A percentile compares a stretch with the other conserved stretches of the same genome.
These are phyloP conservation scores for Spodoptera littoralis DNA, from an alignment of 2,888 invertebrate genomes.

Conservation along the genomic window DNA sequence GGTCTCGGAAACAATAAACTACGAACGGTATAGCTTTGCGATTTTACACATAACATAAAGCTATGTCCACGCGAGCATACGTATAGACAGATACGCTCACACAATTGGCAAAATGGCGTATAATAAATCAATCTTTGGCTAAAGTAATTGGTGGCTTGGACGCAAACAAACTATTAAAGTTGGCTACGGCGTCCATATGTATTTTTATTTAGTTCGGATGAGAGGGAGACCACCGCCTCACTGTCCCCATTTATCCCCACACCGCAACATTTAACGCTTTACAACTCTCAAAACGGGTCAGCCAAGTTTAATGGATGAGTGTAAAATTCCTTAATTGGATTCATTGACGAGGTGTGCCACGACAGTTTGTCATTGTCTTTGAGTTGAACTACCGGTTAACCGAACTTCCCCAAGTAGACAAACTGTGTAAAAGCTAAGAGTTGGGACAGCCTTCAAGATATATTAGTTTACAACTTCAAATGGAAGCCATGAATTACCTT, in stretches of 20 bases:
- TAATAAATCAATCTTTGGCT: constrained; percentile 17
- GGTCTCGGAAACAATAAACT: constrained; percentile 76
- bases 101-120: constrained; percentile 20
- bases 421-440: constrained; percentile 49
- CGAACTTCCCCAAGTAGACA: constrained; percentile 49
- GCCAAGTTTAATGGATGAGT: constrained; percentile 75
- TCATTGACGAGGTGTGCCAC: constrained; percentile 72
- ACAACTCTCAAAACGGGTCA: constrained; percentile 68
- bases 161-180: constrained; percentile 13
- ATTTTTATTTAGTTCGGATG: constrained; percentile 29
- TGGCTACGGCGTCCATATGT: constrained; percentile 13
- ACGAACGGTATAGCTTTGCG: constrained; percentile 64
- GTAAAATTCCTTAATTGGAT: constrained; percentile 78
- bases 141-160: constrained; percentile 16
- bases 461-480: constrained; percentile 54
- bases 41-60: constrained; percentile 57
- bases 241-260: constrained; percentile 41
- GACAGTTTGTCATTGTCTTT: constrained; percentile 65
- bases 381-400: constrained; percentile 53
- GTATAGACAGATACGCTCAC: constrained; percentile 21
- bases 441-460: constrained; percentile 43
- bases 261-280: constrained; percentile 60
- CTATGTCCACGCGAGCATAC: constrained; percentile 38
- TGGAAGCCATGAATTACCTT: constrained; percentile 35
- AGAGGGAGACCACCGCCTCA: constrained; percentile 13